phyloP scores from a whole-genome alignment of 2,113 vertebrate genomes.

The Saimiri boliviensis region DNA sequence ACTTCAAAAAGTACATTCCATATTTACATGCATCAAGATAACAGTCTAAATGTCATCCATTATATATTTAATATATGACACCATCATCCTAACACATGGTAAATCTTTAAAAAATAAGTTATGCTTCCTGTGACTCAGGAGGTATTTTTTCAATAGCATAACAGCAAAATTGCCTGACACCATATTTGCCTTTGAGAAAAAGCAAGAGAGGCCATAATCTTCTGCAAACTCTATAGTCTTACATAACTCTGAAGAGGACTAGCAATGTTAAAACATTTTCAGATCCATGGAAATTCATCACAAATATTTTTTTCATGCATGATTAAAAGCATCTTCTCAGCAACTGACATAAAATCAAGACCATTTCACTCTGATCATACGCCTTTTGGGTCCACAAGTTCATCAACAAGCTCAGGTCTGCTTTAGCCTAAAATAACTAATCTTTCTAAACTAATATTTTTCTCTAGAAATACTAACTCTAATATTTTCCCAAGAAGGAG shows the following conservation, averaged over 20 bases:
- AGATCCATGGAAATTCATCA: conserved; percentile 24
- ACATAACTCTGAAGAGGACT: conserved; percentile 23
- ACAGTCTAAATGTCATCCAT: conserved; percentile 19
- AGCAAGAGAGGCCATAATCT: background rate
- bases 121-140: background rate
- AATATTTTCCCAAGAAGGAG: background rate
- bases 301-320: background rate
- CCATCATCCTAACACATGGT: background rate
- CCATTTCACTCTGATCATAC: background rate
- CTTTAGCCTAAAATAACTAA: conserved; percentile 14
- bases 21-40: background rate
- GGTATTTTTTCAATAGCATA: background rate
- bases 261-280: conserved; percentile 12
- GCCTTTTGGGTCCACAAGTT: background rate
- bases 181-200: conserved; percentile 43
- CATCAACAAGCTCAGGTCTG: conserved; percentile 7
- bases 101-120: conserved; percentile 17
- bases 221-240: background rate
- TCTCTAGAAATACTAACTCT: conserved; percentile 24
- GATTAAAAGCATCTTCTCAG: conserved; percentile 56
- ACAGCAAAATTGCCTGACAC: conserved; percentile 3
- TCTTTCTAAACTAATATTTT: conserved; percentile 19
- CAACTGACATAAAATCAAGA: conserved; percentile 34
- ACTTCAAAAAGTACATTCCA: conserved; percentile 10
- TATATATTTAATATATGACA: background rate